Evolutionary conservation across 2,888 invertebrate genomes (phyloP).

Genomic region (Caenorhabditis macrosperma): DNA sequence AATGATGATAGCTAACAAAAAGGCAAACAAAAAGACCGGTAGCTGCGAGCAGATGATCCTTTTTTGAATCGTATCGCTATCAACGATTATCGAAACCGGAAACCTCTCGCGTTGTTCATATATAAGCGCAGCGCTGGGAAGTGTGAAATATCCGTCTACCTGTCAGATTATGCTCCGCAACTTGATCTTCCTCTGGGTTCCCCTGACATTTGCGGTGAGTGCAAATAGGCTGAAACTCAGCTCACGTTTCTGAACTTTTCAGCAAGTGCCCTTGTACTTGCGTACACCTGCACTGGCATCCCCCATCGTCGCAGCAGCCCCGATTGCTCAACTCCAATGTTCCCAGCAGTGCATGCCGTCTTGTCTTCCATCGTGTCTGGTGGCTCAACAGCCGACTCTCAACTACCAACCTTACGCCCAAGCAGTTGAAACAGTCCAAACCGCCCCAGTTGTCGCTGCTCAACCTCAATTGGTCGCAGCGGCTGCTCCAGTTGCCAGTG

Average conservation of each 20-base stretch:
- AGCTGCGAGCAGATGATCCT: conserved; percentile 51
- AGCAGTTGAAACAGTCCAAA: not conserved
- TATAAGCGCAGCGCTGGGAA: conserved; percentile 31
- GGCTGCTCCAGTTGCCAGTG: not conserved
- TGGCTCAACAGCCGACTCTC: conserved; percentile 13
- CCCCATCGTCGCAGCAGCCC: conserved; percentile 6
- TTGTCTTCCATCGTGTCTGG: conserved; percentile 48
- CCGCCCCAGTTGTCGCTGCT: conserved; percentile 4
- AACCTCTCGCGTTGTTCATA: conserved; percentile 28
- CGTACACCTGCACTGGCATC: conserved; percentile 25
- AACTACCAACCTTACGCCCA: conserved; percentile 22
- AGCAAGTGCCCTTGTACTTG: conserved; percentile 52
- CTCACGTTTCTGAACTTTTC: conserved; percentile 7
- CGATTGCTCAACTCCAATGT: conserved; percentile 47
- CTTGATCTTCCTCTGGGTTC: conserved; percentile 15
- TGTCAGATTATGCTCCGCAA: conserved; percentile 12
- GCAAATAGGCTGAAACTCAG: not conserved
- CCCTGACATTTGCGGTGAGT: conserved; percentile 35
- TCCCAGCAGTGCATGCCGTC: conserved; percentile 47
- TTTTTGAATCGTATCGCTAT: conserved; percentile 45
- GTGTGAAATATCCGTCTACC: conserved; percentile 22
- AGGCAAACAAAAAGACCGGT: conserved; percentile 50
- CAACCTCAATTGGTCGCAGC: conserved; percentile 13
- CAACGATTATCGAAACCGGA: conserved; percentile 46
- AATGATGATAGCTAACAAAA: conserved; percentile 27